A percentile compares a stretch with the other conserved stretches of the same genome.
Evolutionary conservation across 1,140 invertebrate species (phyloP).

Genomic region (Drosophila littoralis): DNA sequence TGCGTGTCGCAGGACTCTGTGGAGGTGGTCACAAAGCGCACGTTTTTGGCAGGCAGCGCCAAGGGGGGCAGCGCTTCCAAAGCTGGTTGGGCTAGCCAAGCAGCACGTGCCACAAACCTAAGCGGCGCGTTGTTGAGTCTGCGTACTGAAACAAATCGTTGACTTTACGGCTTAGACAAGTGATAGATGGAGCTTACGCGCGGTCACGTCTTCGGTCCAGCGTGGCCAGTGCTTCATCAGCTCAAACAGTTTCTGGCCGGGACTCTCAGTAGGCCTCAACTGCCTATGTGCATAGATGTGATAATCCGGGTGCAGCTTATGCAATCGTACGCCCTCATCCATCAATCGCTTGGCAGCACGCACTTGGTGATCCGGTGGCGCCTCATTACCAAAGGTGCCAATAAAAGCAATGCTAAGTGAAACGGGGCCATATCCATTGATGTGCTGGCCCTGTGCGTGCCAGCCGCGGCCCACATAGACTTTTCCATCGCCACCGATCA

Average conservation of each 20-base stretch:
- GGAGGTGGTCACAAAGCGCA: constrained; percentile 73
- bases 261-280: constrained; percentile 87
- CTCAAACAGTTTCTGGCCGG: constrained; percentile 87
- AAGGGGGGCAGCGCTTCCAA: constrained; percentile 74
- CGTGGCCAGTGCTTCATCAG: constrained; percentile 86
- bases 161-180: neutral
- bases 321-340: constrained; percentile 86
- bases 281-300: constrained; percentile 88
- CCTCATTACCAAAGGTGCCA: constrained; percentile 87
- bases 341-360: constrained; percentile 86
- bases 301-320: constrained; percentile 86
- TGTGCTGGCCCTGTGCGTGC: constrained; percentile 88
- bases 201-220: constrained; percentile 71
- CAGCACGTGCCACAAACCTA: constrained; percentile 83
- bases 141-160: constrained; percentile 42
- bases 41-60: constrained; percentile 82
- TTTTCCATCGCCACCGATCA: constrained; percentile 90
- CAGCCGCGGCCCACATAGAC: constrained; percentile 89
- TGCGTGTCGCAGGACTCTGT: constrained; percentile 46
- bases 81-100: constrained; percentile 88
- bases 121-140: constrained; percentile 62
- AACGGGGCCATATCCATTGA: constrained; percentile 86
- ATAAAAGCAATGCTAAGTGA: constrained; percentile 89
- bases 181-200: constrained; percentile 41
- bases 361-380: constrained; percentile 86